These are phyloP conservation scores for Antennarius striatus DNA, from an alignment of 2,113 vertebrate genomes.

Conservation along the genomic window DNA sequence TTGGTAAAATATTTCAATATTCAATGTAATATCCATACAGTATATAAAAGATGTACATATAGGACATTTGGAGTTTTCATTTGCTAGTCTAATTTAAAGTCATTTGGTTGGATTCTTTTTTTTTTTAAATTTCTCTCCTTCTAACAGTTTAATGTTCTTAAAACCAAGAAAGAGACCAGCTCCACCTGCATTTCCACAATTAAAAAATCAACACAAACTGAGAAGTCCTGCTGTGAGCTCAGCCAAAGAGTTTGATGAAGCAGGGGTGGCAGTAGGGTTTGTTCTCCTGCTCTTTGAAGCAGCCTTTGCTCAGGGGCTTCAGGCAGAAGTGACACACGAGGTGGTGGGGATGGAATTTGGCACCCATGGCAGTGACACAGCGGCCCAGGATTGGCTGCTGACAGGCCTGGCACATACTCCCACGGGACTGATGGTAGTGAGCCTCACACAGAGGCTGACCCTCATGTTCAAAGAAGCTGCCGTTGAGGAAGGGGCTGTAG, in stretches of 20 bases:
- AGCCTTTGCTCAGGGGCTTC: slow-evolving; percentile 90
- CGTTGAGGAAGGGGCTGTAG: slow-evolving; percentile 87
- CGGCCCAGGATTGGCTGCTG: slow-evolving; percentile 91
- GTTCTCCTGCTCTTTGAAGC: slow-evolving; percentile 91
- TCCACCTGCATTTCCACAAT: slow-evolving; percentile 48
- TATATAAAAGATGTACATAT: slow-evolving; percentile 50
- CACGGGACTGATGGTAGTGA: slow-evolving; percentile 89
- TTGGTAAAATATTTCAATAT: slow-evolving; percentile 59
- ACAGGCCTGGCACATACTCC: slow-evolving; percentile 89
- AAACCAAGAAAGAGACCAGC: slow-evolving; percentile 61
- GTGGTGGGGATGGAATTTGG: slow-evolving; percentile 92
- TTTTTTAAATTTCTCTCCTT: slow-evolving; percentile 4
- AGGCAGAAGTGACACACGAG: slow-evolving; percentile 92
- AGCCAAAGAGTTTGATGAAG: slow-evolving; percentile 89
- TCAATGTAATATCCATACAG: slow-evolving; percentile 58
- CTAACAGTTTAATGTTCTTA: slow-evolving; percentile 24
- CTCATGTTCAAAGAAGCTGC: slow-evolving; percentile 91
- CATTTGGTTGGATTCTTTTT: slow-evolving; percentile 12
- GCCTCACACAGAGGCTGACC: slow-evolving; percentile 90
- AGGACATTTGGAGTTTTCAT: slow-evolving; percentile 30
- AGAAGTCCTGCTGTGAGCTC: slow-evolving; percentile 32
- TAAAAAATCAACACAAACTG: slow-evolving; percentile 20
- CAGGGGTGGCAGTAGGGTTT: slow-evolving; percentile 95
- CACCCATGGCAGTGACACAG: slow-evolving; percentile 91
- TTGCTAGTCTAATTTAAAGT: slow-evolving; percentile 22